Evolutionary conservation across 2,797 vertebrate species (phyloP).

Genomic region (Apogon hyalosoma): DNA sequence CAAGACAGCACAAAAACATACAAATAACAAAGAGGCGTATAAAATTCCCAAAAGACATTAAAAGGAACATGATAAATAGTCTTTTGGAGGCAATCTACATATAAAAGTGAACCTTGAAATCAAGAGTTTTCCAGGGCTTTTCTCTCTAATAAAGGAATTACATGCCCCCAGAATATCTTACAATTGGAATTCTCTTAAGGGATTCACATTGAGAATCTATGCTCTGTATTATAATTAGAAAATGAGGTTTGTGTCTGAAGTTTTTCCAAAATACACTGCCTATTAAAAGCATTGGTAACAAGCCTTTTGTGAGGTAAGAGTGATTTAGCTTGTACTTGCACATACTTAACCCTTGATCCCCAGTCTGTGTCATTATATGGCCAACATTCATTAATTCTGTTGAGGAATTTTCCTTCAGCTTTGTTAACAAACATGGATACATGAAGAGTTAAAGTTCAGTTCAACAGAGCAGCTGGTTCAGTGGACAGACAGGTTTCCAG

Average conservation of each 20-base stretch:
- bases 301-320: constrained; percentile 19
- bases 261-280: constrained; percentile 17
- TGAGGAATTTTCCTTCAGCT: constrained; percentile 36
- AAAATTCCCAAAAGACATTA: background rate
- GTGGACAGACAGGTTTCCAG: constrained; percentile 45
- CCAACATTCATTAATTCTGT: constrained; percentile 6
- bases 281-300: background rate
- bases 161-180: background rate
- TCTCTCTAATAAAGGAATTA: no score
- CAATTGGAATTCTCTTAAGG: background rate
- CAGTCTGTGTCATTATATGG: background rate
- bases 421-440: constrained; percentile 28
- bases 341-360: constrained; percentile 31
- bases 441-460: constrained; percentile 19
- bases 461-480: constrained; percentile 53
- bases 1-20: background rate
- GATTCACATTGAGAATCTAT: background rate
- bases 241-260: background rate
- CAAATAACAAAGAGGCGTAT: background rate
- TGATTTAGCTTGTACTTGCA: constrained; percentile 4
- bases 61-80: no score
- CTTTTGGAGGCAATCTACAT: background rate
- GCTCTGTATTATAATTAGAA: background rate
- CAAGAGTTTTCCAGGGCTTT: no score
- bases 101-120: no score